Evolutionary conservation across 2,113 vertebrate species (phyloP).

Genomic region (Plecotus auritus): DNA sequence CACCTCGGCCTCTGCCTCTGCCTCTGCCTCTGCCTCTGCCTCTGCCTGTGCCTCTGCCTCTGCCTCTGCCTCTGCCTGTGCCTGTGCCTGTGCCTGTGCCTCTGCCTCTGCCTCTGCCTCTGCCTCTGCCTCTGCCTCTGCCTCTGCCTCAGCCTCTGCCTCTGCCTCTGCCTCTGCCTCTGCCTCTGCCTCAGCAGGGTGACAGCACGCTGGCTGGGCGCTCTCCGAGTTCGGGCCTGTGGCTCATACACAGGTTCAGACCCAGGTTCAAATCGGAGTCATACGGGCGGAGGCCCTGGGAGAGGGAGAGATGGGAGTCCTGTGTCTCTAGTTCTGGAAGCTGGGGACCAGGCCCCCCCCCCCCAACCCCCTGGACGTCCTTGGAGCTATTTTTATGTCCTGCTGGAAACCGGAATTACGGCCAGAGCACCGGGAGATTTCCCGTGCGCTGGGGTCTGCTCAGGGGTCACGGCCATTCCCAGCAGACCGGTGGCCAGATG

Average conservation of each 20-base stretch:
- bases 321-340: neutral
- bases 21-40: too few relatives aligned
- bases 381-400: conserved; percentile 70
- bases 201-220: neutral
- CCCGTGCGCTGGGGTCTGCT: neutral
- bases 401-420: conserved; percentile 61
- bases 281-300: neutral
- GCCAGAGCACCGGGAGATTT: neutral
- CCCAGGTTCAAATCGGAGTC: neutral
- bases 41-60: too few relatives aligned
- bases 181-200: too few relatives aligned
- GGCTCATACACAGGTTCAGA: neutral
- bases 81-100: too few relatives aligned
- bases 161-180: too few relatives aligned
- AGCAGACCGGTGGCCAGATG: neutral
- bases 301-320: neutral
- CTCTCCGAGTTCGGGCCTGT: neutral
- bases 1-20: too few relatives aligned
- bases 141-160: too few relatives aligned
- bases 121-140: too few relatives aligned
- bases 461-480: neutral
- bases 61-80: too few relatives aligned
- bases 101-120: too few relatives aligned
- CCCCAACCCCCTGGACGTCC: conserved; percentile 28
- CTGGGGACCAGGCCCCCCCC: conserved; percentile 17